A percentile compares a stretch with the other conserved stretches of the same genome.
Evolutionary conservation across 2,113 vertebrate genomes (phyloP).

Genomic region (Laticauda colubrina): DNA sequence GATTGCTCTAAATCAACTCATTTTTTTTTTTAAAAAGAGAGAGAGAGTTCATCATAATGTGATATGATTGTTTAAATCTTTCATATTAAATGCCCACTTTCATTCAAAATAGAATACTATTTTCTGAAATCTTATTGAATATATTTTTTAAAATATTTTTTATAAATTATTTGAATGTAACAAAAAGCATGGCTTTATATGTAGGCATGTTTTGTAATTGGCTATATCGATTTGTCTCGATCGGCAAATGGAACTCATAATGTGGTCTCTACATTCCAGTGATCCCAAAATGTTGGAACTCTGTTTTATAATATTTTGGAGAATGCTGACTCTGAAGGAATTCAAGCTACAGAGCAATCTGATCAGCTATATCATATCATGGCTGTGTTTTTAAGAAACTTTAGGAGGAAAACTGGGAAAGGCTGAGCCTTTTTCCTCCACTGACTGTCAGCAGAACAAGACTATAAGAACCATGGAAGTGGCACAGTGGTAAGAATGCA

Average conservation of each 20-base stretch:
- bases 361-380: neutral
- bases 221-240: neutral
- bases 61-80: neutral
- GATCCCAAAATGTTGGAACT: neutral
- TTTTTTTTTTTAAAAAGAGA: neutral
- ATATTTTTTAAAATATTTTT: neutral
- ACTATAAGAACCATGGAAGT: neutral
- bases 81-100: neutral
- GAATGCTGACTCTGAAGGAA: neutral
- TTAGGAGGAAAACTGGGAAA: neutral
- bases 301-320: neutral
- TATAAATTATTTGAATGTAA: neutral
- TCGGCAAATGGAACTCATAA: neutral
- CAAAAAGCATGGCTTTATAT: neutral
- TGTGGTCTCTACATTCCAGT: neutral
- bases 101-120: neutral
- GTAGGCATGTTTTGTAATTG: neutral
- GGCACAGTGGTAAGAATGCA: neutral
- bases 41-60: neutral
- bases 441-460: neutral
- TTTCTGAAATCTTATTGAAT: neutral
- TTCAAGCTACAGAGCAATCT: neutral
- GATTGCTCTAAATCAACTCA: neutral
- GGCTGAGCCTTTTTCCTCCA: neutral
- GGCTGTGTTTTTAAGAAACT: neutral